Conservation (phyloP, 2,888 invertebrate genomes). For the Podotricha telesiphe region DNA sequence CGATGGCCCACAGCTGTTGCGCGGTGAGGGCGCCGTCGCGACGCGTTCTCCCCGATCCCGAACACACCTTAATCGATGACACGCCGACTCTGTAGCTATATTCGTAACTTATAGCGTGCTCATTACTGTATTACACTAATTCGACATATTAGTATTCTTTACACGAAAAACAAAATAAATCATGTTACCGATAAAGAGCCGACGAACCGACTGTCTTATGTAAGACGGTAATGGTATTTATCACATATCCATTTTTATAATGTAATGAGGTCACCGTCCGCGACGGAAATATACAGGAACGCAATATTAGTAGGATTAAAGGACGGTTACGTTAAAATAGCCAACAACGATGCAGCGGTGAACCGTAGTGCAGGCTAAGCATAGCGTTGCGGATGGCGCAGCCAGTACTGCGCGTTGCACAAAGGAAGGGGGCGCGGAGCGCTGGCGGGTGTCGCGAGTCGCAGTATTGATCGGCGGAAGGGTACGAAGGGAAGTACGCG, state of each 20-base stretch:
- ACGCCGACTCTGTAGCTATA: constrained; percentile 48
- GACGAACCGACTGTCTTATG: constrained; percentile 47
- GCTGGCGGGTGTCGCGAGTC: constrained; percentile 40
- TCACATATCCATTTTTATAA: constrained; percentile 41
- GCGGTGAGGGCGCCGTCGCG: constrained; percentile 65
- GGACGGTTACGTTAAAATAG: constrained; percentile 54
- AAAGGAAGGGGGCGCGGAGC: constrained; percentile 48
- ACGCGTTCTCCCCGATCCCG: constrained; percentile 58
- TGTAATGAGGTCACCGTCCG: constrained; percentile 39
- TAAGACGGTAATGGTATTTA: constrained; percentile 46
- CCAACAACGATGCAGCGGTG: constrained; percentile 69
- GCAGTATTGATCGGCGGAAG: constrained; percentile 58
- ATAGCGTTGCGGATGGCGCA: constrained; percentile 58
- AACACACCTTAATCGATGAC: constrained; percentile 69
- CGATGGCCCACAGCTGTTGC: constrained; percentile 75
- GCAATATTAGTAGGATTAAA: constrained; percentile 38
- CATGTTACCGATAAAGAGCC: constrained; percentile 23
- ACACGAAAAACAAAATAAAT: constrained; percentile 22
- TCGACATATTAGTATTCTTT: constrained; percentile 26
- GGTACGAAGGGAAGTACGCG: constrained; percentile 69
- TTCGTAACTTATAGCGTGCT: constrained; percentile 44
- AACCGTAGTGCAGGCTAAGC: constrained; percentile 61
- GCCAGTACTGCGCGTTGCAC: constrained; percentile 57
- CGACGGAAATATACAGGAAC: constrained; percentile 43
- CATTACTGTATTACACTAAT: constrained; percentile 42